These are phyloP conservation scores for Brevipalpus yothersi DNA, from an alignment of 1,140 invertebrate species.

Conservation along the genomic window DNA sequence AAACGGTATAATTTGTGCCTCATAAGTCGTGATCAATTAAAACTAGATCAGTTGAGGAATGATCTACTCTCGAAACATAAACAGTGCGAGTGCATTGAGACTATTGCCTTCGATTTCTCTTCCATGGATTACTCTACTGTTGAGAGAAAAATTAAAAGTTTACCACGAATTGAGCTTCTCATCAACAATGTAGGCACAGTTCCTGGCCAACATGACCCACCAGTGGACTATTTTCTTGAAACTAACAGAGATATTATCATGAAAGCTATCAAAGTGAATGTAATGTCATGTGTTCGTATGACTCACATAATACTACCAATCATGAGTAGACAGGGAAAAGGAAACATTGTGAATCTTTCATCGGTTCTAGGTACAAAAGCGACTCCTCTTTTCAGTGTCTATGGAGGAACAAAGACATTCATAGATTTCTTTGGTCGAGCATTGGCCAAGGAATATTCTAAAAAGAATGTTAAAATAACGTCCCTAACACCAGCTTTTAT, in stretches of 20 bases:
- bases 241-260: slow-evolving; percentile 5
- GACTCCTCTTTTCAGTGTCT: slow-evolving; percentile 55
- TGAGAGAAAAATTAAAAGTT: not conserved
- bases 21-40: slow-evolving; percentile 50
- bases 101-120: slow-evolving; percentile 8
- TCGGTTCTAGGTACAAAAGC: slow-evolving; percentile 55
- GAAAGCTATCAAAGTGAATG: slow-evolving; percentile 9
- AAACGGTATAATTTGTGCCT: slow-evolving; percentile 56
- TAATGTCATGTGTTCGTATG: slow-evolving; percentile 28
- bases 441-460: slow-evolving; percentile 46
- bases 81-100: too few species aligned
- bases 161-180: slow-evolving; percentile 19
- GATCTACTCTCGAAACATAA: not conserved
- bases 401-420: slow-evolving; percentile 69
- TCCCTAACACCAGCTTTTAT: slow-evolving; percentile 66
- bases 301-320: slow-evolving; percentile 54
- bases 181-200: slow-evolving; percentile 11
- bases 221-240: slow-evolving; percentile 10
- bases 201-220: slow-evolving; percentile 4
- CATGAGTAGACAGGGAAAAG: slow-evolving; percentile 59
- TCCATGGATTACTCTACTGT: slow-evolving; percentile 4
- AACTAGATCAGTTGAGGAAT: slow-evolving; percentile 39
- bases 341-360: slow-evolving; percentile 74
- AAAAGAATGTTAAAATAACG: slow-evolving; percentile 44
- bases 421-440: slow-evolving; percentile 59